Conservation (phyloP, 2,888 invertebrate genomes). For the Sesia bembeciformis region DNA sequence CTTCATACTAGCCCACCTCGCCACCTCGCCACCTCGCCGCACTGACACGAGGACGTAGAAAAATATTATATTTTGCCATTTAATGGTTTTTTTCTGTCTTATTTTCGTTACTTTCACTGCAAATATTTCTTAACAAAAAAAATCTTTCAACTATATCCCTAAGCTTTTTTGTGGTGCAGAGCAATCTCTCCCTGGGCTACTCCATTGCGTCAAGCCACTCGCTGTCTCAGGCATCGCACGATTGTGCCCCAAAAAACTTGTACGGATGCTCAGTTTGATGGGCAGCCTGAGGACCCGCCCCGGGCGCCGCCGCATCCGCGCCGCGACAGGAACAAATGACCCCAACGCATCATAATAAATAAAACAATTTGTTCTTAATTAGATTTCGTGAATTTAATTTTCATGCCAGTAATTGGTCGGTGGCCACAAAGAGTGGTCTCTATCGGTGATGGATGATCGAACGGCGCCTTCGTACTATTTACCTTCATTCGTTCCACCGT, state of each 20-base stretch:
- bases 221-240: constrained; percentile 1
- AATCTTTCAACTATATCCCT: too few species aligned
- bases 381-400: constrained; percentile 76
- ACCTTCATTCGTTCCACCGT: constrained; percentile 52
- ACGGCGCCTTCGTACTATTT: constrained; percentile 64
- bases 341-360: constrained; percentile 73
- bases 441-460: constrained; percentile 72
- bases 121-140: too few species aligned
- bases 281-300: constrained; percentile 47
- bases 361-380: constrained; percentile 75
- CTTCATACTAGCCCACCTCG: constrained; percentile 21
- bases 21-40: background rate
- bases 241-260: constrained; percentile 29
- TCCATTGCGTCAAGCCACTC: constrained; percentile 15
- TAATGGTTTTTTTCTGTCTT: too few species aligned
- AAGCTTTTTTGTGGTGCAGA: background rate
- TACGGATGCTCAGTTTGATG: constrained; percentile 12
- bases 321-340: constrained; percentile 70
- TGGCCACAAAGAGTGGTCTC: constrained; percentile 66
- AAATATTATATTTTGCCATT: too few species aligned
- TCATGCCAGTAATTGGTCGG: constrained; percentile 74
- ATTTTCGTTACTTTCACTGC: too few species aligned
- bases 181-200: background rate
- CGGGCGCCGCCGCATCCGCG: constrained; percentile 53
- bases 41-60: background rate